These are phyloP conservation scores for Arge pagana DNA, from an alignment of 2,888 invertebrate genomes.

Conservation along the genomic window DNA sequence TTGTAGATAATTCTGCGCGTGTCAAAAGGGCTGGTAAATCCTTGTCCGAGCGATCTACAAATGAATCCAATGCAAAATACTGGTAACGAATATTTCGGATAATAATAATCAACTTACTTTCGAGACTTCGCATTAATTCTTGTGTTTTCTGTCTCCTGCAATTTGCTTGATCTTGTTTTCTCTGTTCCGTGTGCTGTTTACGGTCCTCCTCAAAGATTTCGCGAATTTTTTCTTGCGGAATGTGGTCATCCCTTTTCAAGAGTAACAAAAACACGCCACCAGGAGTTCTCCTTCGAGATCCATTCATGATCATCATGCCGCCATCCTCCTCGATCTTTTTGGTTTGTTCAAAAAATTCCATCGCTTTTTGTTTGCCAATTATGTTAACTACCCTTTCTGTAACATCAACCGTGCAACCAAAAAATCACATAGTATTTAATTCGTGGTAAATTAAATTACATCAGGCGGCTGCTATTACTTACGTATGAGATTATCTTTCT, in stretches of 20 bases:
- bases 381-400: slow-evolving; percentile 72
- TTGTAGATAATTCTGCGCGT: slow-evolving; percentile 64
- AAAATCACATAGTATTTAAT: neutral
- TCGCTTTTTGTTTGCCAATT: slow-evolving; percentile 74
- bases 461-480: slow-evolving; percentile 45
- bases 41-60: slow-evolving; percentile 59
- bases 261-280: slow-evolving; percentile 85
- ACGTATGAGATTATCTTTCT: slow-evolving; percentile 76
- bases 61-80: neutral
- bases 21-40: slow-evolving; percentile 69
- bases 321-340: slow-evolving; percentile 80
- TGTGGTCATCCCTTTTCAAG: slow-evolving; percentile 72
- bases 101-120: slow-evolving; percentile 40
- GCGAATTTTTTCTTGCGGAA: slow-evolving; percentile 69
- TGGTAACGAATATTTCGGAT: neutral
- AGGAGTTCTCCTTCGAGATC: slow-evolving; percentile 79
- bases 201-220: slow-evolving; percentile 73
- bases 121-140: slow-evolving; percentile 61
- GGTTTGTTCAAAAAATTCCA: slow-evolving; percentile 79
- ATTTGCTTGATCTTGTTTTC: slow-evolving; percentile 63
- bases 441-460: slow-evolving; percentile 1
- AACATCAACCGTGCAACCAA: slow-evolving; percentile 40
- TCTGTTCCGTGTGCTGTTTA: slow-evolving; percentile 62
- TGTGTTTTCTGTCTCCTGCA: slow-evolving; percentile 69
- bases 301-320: slow-evolving; percentile 86